Evolutionary conservation across 1,140 invertebrate species (phyloP).

Genomic region (Ganaspis sp.): DNA sequence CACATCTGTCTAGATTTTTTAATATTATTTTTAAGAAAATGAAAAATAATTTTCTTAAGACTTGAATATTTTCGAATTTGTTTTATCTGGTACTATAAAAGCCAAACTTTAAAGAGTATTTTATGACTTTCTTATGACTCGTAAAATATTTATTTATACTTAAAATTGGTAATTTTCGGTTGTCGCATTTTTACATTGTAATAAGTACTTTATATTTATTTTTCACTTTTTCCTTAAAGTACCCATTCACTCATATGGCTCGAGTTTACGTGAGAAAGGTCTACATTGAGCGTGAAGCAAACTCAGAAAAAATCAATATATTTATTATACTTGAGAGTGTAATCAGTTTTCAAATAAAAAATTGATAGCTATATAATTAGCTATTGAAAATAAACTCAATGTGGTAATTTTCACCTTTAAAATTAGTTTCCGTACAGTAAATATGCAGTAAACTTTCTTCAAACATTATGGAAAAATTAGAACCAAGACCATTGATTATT

Average conservation of each 20-base stretch:
- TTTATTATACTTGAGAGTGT: background rate
- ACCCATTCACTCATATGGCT: background rate
- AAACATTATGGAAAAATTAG: background rate
- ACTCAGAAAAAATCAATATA: constrained; percentile 2
- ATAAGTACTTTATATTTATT: background rate
- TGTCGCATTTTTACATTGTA: background rate
- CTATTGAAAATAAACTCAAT: background rate
- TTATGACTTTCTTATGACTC: constrained; percentile 3
- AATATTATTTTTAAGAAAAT: no score
- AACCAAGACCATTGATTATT: no score
- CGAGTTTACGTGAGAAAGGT: background rate
- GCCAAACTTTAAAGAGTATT: background rate
- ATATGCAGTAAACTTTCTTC: background rate
- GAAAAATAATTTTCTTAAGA: no score
- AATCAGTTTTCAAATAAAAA: background rate
- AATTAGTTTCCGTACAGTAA: background rate
- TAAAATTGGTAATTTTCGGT: background rate
- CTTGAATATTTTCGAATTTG: background rate
- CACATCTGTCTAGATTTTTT: background rate
- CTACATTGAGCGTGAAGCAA: background rate
- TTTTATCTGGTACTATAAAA: background rate
- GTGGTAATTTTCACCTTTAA: constrained; percentile 9
- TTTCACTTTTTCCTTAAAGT: background rate
- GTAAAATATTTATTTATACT: constrained; percentile 3
- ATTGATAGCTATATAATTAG: background rate